A percentile compares a stretch with the other conserved stretches of the same genome.
phyloP scores from a whole-genome alignment of 2,888 invertebrate genomes.

The Gandaritis pyraliata region DNA sequence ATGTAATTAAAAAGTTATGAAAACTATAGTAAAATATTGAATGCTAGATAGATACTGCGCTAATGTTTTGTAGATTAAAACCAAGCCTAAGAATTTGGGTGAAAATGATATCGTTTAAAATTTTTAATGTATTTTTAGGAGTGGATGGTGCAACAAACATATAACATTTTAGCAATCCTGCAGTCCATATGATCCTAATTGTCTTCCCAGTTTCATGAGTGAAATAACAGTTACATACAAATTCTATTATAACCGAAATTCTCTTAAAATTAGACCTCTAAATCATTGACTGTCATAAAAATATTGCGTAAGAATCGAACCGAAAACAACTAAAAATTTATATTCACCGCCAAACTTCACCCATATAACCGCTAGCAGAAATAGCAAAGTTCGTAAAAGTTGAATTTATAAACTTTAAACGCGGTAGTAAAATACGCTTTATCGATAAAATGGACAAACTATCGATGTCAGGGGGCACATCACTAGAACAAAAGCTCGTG shows the following conservation, averaged over 20 bases:
- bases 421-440: conserved; percentile 22
- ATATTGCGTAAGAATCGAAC: conserved; percentile 15
- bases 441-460: conserved; percentile 28
- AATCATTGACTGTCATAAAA: conserved; percentile 11
- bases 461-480: conserved; percentile 37
- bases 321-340: conserved; percentile 28
- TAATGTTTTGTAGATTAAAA: no score
- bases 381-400: conserved; percentile 30
- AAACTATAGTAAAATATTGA: no score
- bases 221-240: not conserved
- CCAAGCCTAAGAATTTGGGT: no score
- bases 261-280: conserved; percentile 1
- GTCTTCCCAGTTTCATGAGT: not conserved
- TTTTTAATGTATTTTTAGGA: no score
- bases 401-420: conserved; percentile 28
- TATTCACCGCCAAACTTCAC: conserved; percentile 18
- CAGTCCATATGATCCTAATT: not conserved
- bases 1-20: no score
- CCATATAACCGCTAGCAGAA: conserved; percentile 24
- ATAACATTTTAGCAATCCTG: no score
- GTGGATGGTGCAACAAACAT: no score
- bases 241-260: conserved; percentile 6
- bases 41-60: no score
- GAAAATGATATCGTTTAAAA: no score
- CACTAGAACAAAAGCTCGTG: conserved; percentile 44